phyloP scores from a whole-genome alignment of 2,888 invertebrate species.

The Cerastoderma edule region DNA sequence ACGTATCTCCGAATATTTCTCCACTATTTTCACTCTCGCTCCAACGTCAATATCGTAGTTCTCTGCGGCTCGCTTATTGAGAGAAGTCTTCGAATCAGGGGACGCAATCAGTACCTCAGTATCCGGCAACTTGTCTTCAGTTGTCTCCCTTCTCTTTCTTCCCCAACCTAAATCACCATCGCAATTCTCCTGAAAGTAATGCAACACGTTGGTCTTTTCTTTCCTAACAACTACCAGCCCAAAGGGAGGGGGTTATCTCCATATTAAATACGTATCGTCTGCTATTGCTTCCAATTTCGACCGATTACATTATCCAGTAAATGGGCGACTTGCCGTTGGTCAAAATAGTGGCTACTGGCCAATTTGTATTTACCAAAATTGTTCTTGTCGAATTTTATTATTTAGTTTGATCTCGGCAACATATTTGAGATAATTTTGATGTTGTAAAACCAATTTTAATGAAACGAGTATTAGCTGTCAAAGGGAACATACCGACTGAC shows the following conservation, averaged over 20 bases:
- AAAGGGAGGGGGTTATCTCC: not conserved
- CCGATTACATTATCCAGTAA: not conserved
- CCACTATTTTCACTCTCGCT: slow-evolving; percentile 56
- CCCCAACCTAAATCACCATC: slow-evolving; percentile 55
- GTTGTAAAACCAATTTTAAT: not conserved
- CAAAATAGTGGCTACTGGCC: not conserved
- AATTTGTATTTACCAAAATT: not conserved
- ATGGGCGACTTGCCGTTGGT: not conserved
- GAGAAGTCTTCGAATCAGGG: not conserved
- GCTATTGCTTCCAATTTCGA: not conserved
- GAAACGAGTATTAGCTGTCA: not conserved
- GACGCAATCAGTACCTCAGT: not conserved
- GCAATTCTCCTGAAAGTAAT: slow-evolving; percentile 38
- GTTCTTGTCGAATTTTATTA: not conserved
- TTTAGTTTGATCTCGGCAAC: not conserved
- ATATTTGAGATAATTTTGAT: not conserved
- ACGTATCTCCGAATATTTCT: slow-evolving; percentile 61
- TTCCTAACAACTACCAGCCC: not conserved
- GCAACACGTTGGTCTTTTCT: not conserved
- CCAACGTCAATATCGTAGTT: slow-evolving; percentile 56
- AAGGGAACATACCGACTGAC: slow-evolving; percentile 44
- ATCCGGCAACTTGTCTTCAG: not conserved
- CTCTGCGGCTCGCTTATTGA: slow-evolving; percentile 38
- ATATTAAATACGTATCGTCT: not conserved
- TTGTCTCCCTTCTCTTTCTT: slow-evolving; percentile 44